A percentile compares a stretch with the other conserved stretches of the same genome.
phyloP scores from a whole-genome alignment of 2,797 vertebrate genomes.

The Crenuchus spilurus region DNA sequence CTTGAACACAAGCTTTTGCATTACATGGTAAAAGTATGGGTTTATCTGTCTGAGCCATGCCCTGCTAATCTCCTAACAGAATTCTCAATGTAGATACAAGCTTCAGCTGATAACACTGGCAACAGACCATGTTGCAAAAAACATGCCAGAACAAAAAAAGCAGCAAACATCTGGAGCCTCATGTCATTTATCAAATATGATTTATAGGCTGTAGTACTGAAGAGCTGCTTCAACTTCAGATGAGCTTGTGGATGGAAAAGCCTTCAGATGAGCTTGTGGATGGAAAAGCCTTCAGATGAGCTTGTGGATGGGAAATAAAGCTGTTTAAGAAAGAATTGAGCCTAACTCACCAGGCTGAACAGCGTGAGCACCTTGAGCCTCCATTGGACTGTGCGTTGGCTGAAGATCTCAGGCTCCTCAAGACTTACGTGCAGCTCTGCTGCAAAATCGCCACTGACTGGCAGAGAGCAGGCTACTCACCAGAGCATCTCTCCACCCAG shows the following conservation, averaged over 20 bases:
- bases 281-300: background rate
- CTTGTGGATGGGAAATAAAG: background rate
- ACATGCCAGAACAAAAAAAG: background rate
- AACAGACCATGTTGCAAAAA: conserved; percentile 1
- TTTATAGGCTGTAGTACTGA: background rate
- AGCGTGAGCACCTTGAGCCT: conserved; percentile 30
- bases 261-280: background rate
- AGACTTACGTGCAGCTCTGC: background rate
- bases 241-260: no score
- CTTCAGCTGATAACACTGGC: background rate
- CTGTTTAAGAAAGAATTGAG: background rate
- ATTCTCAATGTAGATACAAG: background rate
- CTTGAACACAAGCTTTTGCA: background rate
- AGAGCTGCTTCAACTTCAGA: background rate
- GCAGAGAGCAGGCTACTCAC: background rate
- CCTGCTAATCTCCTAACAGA: background rate
- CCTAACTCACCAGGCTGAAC: conserved; percentile 30
- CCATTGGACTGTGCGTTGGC: conserved; percentile 39
- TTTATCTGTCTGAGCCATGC: conserved; percentile 8
- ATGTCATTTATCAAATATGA: background rate
- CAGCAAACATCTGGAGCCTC: background rate
- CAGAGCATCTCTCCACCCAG: background rate
- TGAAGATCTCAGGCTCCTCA: background rate
- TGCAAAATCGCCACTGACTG: background rate
- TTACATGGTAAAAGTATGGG: background rate